Percentiles rank a stretch among this genome's conserved stretches.
Evolutionary conservation across 2,113 vertebrate genomes (phyloP).

Genomic region (Seriola dumerili): DNA sequence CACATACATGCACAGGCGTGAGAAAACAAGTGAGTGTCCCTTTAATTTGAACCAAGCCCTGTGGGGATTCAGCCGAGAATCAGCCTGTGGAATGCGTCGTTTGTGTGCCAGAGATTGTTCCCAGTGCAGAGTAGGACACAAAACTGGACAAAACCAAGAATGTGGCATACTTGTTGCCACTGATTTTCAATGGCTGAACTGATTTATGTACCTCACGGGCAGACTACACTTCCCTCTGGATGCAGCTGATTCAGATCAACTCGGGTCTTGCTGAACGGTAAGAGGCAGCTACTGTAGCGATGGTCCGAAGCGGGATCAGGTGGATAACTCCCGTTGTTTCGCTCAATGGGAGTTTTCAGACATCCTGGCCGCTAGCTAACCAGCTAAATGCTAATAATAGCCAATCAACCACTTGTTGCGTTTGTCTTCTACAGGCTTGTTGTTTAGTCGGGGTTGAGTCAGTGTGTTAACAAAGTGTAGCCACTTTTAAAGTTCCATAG

Average conservation of each 20-base stretch:
- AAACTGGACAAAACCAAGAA: conserved; percentile 62
- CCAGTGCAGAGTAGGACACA: conserved; percentile 65
- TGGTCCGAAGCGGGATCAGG: conserved; percentile 72
- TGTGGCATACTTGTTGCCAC: conserved; percentile 50
- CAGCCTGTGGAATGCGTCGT: conserved; percentile 82
- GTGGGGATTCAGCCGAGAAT: conserved; percentile 69
- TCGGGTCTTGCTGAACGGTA: conserved; percentile 58
- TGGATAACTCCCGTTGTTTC: conserved; percentile 77
- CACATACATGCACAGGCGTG: background rate
- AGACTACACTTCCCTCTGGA: background rate
- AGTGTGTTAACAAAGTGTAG: background rate
- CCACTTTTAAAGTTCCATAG: fast-evolving
- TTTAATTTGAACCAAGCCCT: conserved; percentile 80
- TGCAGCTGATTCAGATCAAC: conserved; percentile 8
- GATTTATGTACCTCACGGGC: background rate
- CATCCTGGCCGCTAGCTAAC: conserved; percentile 44
- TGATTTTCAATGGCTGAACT: conserved; percentile 13
- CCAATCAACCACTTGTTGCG: background rate
- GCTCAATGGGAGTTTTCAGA: conserved; percentile 58
- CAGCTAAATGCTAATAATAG: conserved; percentile 47
- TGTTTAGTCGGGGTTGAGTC: background rate
- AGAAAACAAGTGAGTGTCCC: conserved; percentile 79
- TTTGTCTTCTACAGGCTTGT: fast-evolving
- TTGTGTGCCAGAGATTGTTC: conserved; percentile 81
- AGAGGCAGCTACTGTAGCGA: conserved; percentile 54